Percentiles rank a stretch among this genome's conserved stretches.
Conservation (phyloP, 2,888 invertebrate genomes). For the Poecilobothrus nobilitatus region DNA sequence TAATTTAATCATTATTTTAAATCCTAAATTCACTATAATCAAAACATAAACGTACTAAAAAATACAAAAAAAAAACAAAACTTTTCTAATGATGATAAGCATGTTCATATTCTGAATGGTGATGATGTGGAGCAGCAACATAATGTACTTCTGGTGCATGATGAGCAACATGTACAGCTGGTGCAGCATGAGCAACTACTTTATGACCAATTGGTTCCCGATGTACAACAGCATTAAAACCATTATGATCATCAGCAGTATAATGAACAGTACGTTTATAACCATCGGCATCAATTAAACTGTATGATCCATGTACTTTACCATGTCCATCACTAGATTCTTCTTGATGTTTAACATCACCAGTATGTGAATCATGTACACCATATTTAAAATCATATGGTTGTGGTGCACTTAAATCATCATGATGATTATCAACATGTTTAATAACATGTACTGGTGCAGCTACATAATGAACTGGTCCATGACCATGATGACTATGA, state of each 20-base stretch:
- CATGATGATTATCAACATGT: slow-evolving; percentile 28
- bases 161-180: slow-evolving; percentile 1
- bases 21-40: not conserved
- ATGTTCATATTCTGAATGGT: slow-evolving; percentile 3
- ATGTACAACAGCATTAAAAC: slow-evolving; percentile 51
- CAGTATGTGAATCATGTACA: slow-evolving; percentile 47
- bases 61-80: not conserved
- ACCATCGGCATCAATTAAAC: slow-evolving; percentile 49
- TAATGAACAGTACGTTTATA: slow-evolving; percentile 49
- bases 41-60: not conserved
- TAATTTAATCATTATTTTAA: too few species aligned
- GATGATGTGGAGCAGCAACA: slow-evolving; percentile 5
- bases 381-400: slow-evolving; percentile 46
- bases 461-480: not conserved
- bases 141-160: slow-evolving; percentile 9
- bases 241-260: slow-evolving; percentile 48
- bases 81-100: slow-evolving; percentile 3
- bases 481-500: not conserved
- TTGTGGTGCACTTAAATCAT: slow-evolving; percentile 29
- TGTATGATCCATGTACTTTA: slow-evolving; percentile 48
- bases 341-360: slow-evolving; percentile 47
- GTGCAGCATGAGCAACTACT: not conserved
- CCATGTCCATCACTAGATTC: slow-evolving; percentile 46
- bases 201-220: slow-evolving; percentile 40
- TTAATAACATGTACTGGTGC: slow-evolving; percentile 16